These are phyloP conservation scores for Bradypodion pumilum DNA, from an alignment of 2,797 vertebrate species.

Conservation along the genomic window DNA sequence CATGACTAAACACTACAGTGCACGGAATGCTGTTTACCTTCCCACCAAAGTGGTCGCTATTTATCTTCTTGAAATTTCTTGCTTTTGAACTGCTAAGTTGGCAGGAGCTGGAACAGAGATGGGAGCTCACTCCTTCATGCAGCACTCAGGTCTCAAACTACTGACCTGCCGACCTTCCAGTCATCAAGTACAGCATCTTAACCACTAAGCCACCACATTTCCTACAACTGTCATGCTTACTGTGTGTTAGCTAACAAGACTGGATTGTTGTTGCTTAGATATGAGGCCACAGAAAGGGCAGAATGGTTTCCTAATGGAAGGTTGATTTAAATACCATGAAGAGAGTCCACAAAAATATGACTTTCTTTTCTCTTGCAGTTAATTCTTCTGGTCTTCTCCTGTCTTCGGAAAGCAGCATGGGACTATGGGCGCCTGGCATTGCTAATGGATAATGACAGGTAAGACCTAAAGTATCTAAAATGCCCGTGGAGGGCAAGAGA, in stretches of 20 bases:
- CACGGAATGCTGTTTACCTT: too few species aligned
- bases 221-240: not conserved
- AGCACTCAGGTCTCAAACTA: too few species aligned
- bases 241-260: not conserved
- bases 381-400: conserved; percentile 91
- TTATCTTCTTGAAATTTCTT: too few species aligned
- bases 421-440: conserved; percentile 95
- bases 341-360: not conserved
- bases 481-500: not conserved
- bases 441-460: conserved; percentile 97
- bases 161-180: too few species aligned
- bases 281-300: accelerated
- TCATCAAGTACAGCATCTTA: too few species aligned
- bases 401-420: conserved; percentile 96
- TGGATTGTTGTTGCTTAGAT: not conserved
- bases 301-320: not conserved
- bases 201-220: too few species aligned
- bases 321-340: not conserved
- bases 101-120: too few species aligned
- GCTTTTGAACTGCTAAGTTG: too few species aligned
- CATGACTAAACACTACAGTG: too few species aligned
- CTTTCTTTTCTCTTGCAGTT: conserved; percentile 73
- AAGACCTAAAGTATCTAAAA: conserved; percentile 36
- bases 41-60: too few species aligned
- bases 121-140: too few species aligned